These are phyloP conservation scores for Apis dorsata DNA, from an alignment of 1,140 invertebrate species.

Conservation along the genomic window DNA sequence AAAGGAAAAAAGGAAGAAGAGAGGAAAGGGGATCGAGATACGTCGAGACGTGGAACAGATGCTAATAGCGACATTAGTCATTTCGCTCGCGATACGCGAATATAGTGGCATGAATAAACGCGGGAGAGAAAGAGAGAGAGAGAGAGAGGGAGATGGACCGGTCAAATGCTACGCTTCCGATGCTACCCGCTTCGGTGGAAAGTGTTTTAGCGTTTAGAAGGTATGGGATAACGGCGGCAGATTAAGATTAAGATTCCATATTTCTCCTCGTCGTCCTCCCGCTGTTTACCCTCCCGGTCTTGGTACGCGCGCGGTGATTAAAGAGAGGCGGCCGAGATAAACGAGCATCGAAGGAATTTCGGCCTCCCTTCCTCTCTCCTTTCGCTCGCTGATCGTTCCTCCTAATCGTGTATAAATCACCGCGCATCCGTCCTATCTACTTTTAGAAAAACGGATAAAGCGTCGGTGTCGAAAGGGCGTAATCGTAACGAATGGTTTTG, in stretches of 20 bases:
- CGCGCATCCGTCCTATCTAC: slow-evolving; percentile 12
- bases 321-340: slow-evolving; percentile 54
- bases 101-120: slow-evolving; percentile 74
- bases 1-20: neutral
- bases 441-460: neutral
- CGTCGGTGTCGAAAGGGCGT: slow-evolving; percentile 4
- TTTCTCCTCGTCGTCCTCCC: neutral
- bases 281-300: neutral
- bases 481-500: slow-evolving; percentile 45
- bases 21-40: slow-evolving; percentile 53
- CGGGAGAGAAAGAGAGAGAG: slow-evolving; percentile 45
- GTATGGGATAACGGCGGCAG: slow-evolving; percentile 61
- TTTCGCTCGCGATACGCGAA: slow-evolving; percentile 75
- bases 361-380: slow-evolving; percentile 4
- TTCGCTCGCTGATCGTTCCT: neutral
- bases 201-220: slow-evolving; percentile 69
- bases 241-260: slow-evolving; percentile 69
- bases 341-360: slow-evolving; percentile 58
- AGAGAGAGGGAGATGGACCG: slow-evolving; percentile 57
- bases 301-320: slow-evolving; percentile 39
- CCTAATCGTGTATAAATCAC: slow-evolving; percentile 50
- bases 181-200: slow-evolving; percentile 39
- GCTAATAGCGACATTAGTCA: slow-evolving; percentile 78
- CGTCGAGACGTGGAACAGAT: slow-evolving; percentile 67
- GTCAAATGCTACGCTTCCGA: slow-evolving; percentile 44